Percentiles rank a stretch among this genome's conserved stretches.
phyloP scores from a whole-genome alignment of 1,140 invertebrate species.

The Chlorops oryzae region DNA sequence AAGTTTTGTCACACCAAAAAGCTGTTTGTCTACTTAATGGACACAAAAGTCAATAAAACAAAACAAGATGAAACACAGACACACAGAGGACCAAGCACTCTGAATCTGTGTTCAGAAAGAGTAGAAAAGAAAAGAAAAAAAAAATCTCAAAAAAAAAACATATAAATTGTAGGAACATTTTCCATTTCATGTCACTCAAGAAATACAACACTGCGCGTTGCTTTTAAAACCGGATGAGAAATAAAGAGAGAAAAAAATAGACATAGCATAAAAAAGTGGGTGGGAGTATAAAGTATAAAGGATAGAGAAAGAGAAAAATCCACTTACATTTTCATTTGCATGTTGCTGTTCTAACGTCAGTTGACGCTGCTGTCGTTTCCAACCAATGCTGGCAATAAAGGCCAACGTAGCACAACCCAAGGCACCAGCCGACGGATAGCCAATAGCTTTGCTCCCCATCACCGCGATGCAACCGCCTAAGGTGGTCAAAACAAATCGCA shows the following conservation, averaged over 20 bases:
- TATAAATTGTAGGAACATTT: slow-evolving; percentile 2
- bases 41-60: too few relatives aligned
- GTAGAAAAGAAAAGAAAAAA: slow-evolving; percentile 1
- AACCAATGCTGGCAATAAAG: slow-evolving; percentile 55
- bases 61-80: too few relatives aligned
- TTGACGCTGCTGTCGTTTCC: slow-evolving; percentile 39
- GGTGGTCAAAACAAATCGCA: slow-evolving; percentile 52
- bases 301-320: neutral
- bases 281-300: neutral
- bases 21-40: too few relatives aligned
- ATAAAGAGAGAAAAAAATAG: neutral
- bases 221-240: neutral
- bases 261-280: neutral
- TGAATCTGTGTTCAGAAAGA: too few relatives aligned
- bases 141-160: slow-evolving; percentile 4
- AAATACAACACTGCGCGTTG: neutral
- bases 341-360: slow-evolving; percentile 29
- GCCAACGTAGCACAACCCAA: slow-evolving; percentile 57
- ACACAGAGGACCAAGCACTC: too few relatives aligned
- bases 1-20: too few relatives aligned
- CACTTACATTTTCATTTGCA: slow-evolving; percentile 35
- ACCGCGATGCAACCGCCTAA: slow-evolving; percentile 55
- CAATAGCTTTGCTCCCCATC: slow-evolving; percentile 55
- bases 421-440: slow-evolving; percentile 58
- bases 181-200: neutral